phyloP scores from a whole-genome alignment of 2,888 invertebrate species.

The Ormyrus thymus region DNA sequence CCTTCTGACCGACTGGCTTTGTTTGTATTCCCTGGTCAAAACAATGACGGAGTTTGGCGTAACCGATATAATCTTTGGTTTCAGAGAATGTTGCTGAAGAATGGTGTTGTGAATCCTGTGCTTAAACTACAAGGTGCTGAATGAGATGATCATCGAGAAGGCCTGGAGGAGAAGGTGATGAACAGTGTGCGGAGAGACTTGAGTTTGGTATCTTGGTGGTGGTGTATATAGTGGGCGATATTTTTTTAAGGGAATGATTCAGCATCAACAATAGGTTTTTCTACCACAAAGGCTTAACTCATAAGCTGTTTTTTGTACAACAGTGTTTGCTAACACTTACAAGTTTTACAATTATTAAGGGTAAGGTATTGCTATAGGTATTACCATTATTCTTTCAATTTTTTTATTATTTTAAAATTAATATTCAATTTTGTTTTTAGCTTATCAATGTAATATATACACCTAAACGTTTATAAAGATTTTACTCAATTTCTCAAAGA shows the following conservation, averaged over 20 bases:
- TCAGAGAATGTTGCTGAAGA: conserved; percentile 7
- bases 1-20: background rate
- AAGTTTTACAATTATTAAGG: conserved; percentile 33
- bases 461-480: conserved; percentile 23
- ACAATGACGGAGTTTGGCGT: background rate
- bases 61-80: conserved; percentile 1
- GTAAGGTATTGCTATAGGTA: background rate
- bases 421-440: conserved; percentile 21
- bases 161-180: conserved; percentile 26
- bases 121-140: background rate
- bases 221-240: conserved; percentile 24
- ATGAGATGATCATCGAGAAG: conserved; percentile 41
- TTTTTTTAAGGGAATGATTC: conserved; percentile 35
- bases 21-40: background rate
- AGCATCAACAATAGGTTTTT: conserved; percentile 23
- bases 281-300: background rate
- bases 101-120: background rate
- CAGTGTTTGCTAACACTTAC: conserved; percentile 26
- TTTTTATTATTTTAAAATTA: background rate
- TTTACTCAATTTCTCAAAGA: background rate
- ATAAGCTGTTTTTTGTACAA: conserved; percentile 31
- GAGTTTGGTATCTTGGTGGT: conserved; percentile 5
- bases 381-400: background rate
- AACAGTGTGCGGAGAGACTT: conserved; percentile 17
- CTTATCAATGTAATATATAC: conserved; percentile 18